Evolutionary conservation across 2,797 vertebrate species (phyloP).

Genomic region (Cuculus canorus): DNA sequence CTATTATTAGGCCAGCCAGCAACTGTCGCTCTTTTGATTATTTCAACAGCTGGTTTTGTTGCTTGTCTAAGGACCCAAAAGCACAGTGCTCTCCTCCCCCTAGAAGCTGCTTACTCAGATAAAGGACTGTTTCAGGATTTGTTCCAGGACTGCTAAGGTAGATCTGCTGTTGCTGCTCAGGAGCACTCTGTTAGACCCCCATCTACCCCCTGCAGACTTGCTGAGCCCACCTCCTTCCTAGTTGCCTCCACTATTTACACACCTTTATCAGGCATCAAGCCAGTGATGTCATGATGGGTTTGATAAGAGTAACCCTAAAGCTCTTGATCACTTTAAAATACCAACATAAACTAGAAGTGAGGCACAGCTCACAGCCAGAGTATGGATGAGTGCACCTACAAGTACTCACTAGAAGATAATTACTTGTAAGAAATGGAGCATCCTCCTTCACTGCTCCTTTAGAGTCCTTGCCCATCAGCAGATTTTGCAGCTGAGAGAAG

Average conservation of each 20-base stretch:
- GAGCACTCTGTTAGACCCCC: background rate
- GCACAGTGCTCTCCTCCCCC: background rate
- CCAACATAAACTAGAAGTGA: background rate
- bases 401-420: background rate
- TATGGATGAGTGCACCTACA: background rate
- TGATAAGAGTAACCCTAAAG: background rate
- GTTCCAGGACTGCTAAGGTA: background rate
- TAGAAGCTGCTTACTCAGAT: background rate
- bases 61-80: background rate
- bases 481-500: background rate
- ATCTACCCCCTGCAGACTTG: background rate
- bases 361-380: background rate
- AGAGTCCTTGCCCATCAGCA: background rate
- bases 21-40: slow-evolving; percentile 36
- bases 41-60: slow-evolving; percentile 56
- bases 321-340: slow-evolving; percentile 24
- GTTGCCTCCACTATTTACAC: background rate
- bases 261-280: background rate
- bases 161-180: background rate
- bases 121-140: background rate
- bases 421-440: background rate
- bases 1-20: slow-evolving; percentile 48
- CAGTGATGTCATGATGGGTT: background rate
- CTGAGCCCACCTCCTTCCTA: background rate
- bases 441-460: background rate